Evolutionary conservation across 2,113 vertebrate genomes (phyloP), one percentile per base, ranked within the genome.

Genomic region (Notiomystis cincta): DNA sequence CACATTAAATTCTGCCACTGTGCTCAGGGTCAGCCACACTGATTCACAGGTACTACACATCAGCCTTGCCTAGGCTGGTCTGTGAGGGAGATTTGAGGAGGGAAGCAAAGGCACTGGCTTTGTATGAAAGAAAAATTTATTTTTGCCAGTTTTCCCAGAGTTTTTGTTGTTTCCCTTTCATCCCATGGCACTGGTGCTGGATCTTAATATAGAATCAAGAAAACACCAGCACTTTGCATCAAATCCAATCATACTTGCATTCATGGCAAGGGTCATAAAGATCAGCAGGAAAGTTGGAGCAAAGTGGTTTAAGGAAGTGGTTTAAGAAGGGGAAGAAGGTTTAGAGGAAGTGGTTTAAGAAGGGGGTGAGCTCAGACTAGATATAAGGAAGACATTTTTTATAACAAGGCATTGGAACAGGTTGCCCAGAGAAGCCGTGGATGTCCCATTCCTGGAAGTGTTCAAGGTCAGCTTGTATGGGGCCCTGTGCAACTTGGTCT

Each of bases 21-120:
- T 2, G 5, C 48, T 79, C 4, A 4, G 30, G 30, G 6, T 1
- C 2, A 75, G 50, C 28, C 16, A 10, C 0, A 1, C 10, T 53
- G 17, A n/a, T 73, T 84, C 91, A 61, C 19, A 1, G 0, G 24
- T 37, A 25, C 25, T n/a, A 22, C 19, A 23, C 20, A 61, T 69
- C 23, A 82, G 18, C 19, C 28, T 89, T 81, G 9, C 12, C 17
- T 13, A 15, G 13, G 23, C 35, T 54, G 65, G 31, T 50, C 14
- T 61, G 10, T n/a, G 64, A 54, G 19, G 21, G 25, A 57, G 27
- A 17, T 33, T 5, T 78, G 30, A 19, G 22, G 44, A 79, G 25
- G n/a, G 38, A 91, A 67, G 31, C 4, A 60, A 11, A 58, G 28
- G 6, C 4, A 6, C 25, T 44, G 40, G 11, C 27, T 85, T 75